Percentiles rank a stretch among this genome's conserved stretches.
These are phyloP conservation scores for Troides helena DNA, from an alignment of 2,888 invertebrate species.

Conservation along the genomic window DNA sequence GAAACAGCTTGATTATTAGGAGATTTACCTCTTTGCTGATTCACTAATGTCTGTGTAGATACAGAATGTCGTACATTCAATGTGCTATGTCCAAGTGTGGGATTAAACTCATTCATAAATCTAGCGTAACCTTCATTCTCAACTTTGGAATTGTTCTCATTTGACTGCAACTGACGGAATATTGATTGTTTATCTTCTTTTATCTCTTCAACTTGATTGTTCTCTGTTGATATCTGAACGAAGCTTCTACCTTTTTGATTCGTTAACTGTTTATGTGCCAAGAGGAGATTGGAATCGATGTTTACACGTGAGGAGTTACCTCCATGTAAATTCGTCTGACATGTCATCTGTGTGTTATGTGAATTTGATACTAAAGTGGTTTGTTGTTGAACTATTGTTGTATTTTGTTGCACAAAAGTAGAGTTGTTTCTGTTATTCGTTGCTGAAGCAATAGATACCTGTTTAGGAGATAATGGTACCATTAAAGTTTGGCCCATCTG, in stretches of 20 bases:
- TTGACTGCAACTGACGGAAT: constrained; percentile 30
- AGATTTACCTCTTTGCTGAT: constrained; percentile 48
- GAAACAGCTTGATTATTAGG: constrained; percentile 50
- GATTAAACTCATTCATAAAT: constrained; percentile 47
- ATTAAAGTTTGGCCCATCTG: constrained; percentile 85
- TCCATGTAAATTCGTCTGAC: constrained; percentile 50
- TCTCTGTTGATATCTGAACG: constrained; percentile 43
- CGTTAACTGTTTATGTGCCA: constrained; percentile 57
- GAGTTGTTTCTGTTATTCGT: constrained; percentile 82
- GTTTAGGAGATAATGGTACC: constrained; percentile 84
- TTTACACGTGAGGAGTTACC: constrained; percentile 71
- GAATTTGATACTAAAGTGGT: constrained; percentile 88
- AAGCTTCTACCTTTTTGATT: constrained; percentile 48
- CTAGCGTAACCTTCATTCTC: constrained; percentile 47
- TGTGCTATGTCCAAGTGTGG: constrained; percentile 33
- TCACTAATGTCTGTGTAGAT: constrained; percentile 86
- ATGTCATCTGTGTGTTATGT: constrained; percentile 65
- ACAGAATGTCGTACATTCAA: constrained; percentile 82
- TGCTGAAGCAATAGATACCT: constrained; percentile 75
- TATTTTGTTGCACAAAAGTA: constrained; percentile 91
- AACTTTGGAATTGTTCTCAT: constrained; percentile 38
- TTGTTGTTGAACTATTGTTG: constrained; percentile 91
- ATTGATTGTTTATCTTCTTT: constrained; percentile 40
- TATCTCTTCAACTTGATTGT: constrained; percentile 33
- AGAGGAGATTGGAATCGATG: constrained; percentile 81